Evolutionary conservation across 2,888 invertebrate genomes (phyloP), one percentile per base, ranked within the genome.

Genomic region (Callinectes sapidus): DNA sequence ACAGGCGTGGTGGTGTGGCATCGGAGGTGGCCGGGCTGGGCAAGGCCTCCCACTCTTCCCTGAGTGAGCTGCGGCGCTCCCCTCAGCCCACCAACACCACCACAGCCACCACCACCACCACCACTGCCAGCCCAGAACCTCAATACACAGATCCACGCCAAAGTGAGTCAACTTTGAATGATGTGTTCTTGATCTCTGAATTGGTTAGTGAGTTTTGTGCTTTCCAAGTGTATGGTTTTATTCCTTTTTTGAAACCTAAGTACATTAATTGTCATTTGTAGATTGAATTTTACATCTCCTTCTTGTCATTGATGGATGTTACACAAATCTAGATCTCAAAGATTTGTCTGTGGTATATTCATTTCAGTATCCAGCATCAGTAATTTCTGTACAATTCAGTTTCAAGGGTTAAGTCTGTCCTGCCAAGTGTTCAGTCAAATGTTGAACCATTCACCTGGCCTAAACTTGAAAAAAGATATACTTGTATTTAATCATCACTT

Each of bases 41-140:
- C n/a, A 92, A 94, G 87, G 89, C 71, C n/a, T 92, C 92, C 18
- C 94, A 92, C 54, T 92, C 92, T 2, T 91, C 90, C 13, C 88
- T 94, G 5, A 91, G 89, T 86, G 94, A 94, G n/a, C 61, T 94
- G 28, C 42, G 92, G 8, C 81, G 94, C 14, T 94, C 94, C 16
- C 94, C 94, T 18, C 94, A 94, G 39, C 94, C 94, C 35, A 94
- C 94, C n/a, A 90, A 90, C 42, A 94, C 94, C 35, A 94, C 94
- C 42, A 91, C 94, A 13, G 90, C 92, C 86, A 94, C 94, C 55
- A 94, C 92, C 66, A 94, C 94, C 2, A 94, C 94, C n/a, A 94
- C 94, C 39, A 92, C 92, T 5, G 92, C 90, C 39, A 94, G 94
- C 61, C 94, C 94, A 32, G 94, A 94, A 39, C 94, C 94, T 28